A percentile compares a stretch with the other conserved stretches of the same genome.
Evolutionary conservation across 53 echinoderm and acorn worm species (phyloP).

Genomic region (Temnopleurus reevesii): DNA sequence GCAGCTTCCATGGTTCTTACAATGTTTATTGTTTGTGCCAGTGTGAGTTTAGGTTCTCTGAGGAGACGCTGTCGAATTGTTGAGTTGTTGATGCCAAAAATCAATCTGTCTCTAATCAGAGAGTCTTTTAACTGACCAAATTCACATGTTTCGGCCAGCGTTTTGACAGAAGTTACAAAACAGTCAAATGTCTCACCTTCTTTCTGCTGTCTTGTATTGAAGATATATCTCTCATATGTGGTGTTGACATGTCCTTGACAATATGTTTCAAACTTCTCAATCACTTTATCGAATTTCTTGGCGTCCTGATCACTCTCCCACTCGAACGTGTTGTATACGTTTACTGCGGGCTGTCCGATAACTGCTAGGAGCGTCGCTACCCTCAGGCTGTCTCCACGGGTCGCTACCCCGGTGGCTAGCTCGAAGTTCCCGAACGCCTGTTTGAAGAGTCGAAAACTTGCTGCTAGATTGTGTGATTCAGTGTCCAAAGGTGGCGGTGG

Average conservation of each 20-base stretch:
- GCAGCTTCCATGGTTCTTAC: too few species aligned
- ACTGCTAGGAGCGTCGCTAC: slow-evolving; percentile 63
- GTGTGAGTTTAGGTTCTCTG: neutral
- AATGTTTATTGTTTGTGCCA: too few species aligned
- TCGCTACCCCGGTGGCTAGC: slow-evolving; percentile 49
- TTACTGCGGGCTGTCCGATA: slow-evolving; percentile 62
- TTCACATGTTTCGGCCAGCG: slow-evolving; percentile 55
- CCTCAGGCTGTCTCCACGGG: slow-evolving; percentile 47
- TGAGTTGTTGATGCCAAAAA: neutral
- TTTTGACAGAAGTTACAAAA: slow-evolving; percentile 55
- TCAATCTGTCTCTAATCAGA: neutral
- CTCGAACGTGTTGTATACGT: slow-evolving; percentile 69
- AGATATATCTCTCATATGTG: slow-evolving; percentile 69
- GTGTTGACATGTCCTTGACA: slow-evolving; percentile 63
- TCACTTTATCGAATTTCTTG: slow-evolving; percentile 45
- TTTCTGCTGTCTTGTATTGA: slow-evolving; percentile 60
- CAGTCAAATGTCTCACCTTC: slow-evolving; percentile 66
- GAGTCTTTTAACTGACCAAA: neutral
- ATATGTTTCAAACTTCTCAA: slow-evolving; percentile 61
- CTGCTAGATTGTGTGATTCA: neutral
- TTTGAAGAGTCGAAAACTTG: slow-evolving; percentile 13
- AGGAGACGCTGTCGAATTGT: slow-evolving; percentile 2
- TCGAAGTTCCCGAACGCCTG: slow-evolving; percentile 55
- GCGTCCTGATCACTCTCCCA: slow-evolving; percentile 42
- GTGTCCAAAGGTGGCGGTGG: neutral